phyloP scores from a whole-genome alignment of 2,888 invertebrate genomes.

The Drosophila nigricruria region DNA sequence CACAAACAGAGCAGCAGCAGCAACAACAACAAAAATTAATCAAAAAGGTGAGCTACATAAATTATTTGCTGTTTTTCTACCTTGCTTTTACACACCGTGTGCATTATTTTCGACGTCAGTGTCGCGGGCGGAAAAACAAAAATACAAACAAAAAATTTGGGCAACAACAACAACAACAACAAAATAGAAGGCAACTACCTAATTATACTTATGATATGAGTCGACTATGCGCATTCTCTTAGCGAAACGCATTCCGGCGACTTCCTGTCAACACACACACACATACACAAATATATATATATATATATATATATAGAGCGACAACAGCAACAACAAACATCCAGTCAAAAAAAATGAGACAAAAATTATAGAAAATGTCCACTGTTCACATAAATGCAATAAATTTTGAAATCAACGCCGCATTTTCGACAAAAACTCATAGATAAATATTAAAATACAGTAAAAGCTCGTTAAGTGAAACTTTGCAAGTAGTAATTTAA shows the following conservation, averaged over 20 bases:
- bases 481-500: neutral
- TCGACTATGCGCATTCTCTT: conserved; percentile 43
- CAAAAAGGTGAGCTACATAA: conserved; percentile 29
- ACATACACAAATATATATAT: too few species aligned
- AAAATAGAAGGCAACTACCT: conserved; percentile 38
- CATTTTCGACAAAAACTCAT: conserved; percentile 46
- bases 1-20: conserved; percentile 9
- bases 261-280: conserved; percentile 67
- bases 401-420: conserved; percentile 73
- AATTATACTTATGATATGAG: conserved; percentile 46
- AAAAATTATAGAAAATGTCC: conserved; percentile 54
- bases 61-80: conserved; percentile 10
- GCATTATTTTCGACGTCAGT: conserved; percentile 40
- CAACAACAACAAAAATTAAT: conserved; percentile 17
- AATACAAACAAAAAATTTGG: conserved; percentile 27
- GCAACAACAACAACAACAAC: conserved; percentile 9
- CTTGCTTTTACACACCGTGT: conserved; percentile 12
- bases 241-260: conserved; percentile 67
- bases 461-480: neutral
- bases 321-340: conserved; percentile 42
- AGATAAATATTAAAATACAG: conserved; percentile 42
- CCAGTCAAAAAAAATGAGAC: conserved; percentile 34
- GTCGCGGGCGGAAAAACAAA: conserved; percentile 21
- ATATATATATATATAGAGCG: too few species aligned
- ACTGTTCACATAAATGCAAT: conserved; percentile 71